A percentile compares a stretch with the other conserved stretches of the same genome.
phyloP scores from a whole-genome alignment of 1,140 invertebrate genomes.

The Mycetomoellerius zeteki region DNA sequence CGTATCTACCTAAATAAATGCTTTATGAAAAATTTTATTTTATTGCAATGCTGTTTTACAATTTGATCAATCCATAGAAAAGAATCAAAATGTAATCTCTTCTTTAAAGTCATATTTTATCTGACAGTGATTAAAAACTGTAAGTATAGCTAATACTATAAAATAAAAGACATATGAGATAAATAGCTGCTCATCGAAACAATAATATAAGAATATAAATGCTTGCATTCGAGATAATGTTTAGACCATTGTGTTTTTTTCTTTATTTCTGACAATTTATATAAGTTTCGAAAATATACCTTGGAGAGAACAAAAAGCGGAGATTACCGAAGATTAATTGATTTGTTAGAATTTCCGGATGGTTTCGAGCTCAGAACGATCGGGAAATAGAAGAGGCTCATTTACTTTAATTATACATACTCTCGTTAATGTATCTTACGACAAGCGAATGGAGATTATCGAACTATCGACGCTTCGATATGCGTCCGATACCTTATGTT shows the following conservation, averaged over 20 bases:
- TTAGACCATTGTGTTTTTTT: not conserved
- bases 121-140: not conserved
- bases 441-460: slow-evolving; percentile 53
- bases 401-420: slow-evolving; percentile 72
- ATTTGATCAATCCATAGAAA: not conserved
- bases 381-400: slow-evolving; percentile 25
- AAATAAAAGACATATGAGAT: not conserved
- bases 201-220: not conserved
- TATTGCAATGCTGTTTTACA: slow-evolving; percentile 2
- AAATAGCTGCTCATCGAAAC: not conserved
- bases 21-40: not conserved
- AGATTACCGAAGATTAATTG: slow-evolving; percentile 60
- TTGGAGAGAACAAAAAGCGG: slow-evolving; percentile 18
- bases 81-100: not conserved
- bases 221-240: not conserved
- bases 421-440: slow-evolving; percentile 70
- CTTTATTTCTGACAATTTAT: slow-evolving; percentile 11
- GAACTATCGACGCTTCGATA: slow-evolving; percentile 23
- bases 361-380: slow-evolving; percentile 43
- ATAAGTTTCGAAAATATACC: slow-evolving; percentile 21
- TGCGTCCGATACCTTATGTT: not conserved
- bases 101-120: not conserved
- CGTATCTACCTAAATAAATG: not conserved
- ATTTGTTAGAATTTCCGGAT: slow-evolving; percentile 74
- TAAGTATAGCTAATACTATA: not conserved